Evolutionary conservation across 2,888 invertebrate genomes (phyloP), one percentile per base, ranked within the genome.

Genomic region (Galerucella nymphaeae): DNA sequence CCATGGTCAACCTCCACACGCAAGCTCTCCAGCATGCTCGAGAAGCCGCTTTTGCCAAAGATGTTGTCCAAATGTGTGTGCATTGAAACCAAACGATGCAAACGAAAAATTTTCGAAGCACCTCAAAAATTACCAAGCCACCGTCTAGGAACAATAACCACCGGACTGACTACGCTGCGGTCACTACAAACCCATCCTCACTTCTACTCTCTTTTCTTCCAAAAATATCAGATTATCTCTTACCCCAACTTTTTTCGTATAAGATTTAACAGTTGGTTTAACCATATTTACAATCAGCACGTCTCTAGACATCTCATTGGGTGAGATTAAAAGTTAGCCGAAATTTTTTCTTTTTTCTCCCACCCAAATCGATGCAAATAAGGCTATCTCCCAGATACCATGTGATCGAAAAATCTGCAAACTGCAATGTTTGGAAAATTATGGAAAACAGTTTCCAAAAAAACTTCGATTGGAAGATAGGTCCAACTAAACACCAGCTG

Each of bases 1-100:
- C 78, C 73, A 79, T 79, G 75, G 79, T 82, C 80, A 82, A 83
- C 82, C 82, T 84, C 82, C 82, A 84, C 83, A 82, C 81, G 83
- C 82, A 81, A 76, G 73, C 71, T 69, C 59, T 73, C 63, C 62
- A 71, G 75, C 72, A 73, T 73, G 72, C 74, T 73, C 57, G 71
- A 71, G 74, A 74, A 75, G 72, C 74, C 78, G 78, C 78, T 79
- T 79, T 80, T 71, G 80, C 81, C 81, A 81, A 75, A 81, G 83
- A 82, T 83, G 82, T 83, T 80, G 79, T 80, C 82, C 84, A 83
- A 85, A 86, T 86, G 87, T 87, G 87, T 87, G 87, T 87, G 87
- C 87, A 86, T 87, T 86, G 83, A 83, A 86, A 86, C 85, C 85
- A 86, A 87, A 87, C 79, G 79, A 82, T 82, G 83, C 81, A 65